These are phyloP conservation scores for Temnothorax rugatulus DNA, from an alignment of 2,888 invertebrate genomes.

Conservation along the genomic window DNA sequence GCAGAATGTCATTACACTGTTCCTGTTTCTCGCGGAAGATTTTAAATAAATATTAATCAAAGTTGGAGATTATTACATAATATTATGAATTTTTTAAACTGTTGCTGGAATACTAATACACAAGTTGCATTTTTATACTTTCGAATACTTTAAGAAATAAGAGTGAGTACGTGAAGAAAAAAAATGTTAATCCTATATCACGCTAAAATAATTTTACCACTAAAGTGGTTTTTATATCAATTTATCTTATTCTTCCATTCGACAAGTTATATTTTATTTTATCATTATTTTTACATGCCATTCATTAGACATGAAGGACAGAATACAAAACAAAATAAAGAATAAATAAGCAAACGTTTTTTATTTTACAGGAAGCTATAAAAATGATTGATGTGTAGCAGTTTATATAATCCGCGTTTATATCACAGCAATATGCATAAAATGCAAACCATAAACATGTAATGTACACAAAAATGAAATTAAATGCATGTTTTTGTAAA, in stretches of 20 bases:
- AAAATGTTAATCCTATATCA: neutral
- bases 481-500: neutral
- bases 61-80: conserved; percentile 9
- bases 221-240: neutral
- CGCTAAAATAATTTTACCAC: neutral
- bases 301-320: neutral
- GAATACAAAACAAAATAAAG: neutral
- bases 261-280: conserved; percentile 1
- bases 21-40: neutral
- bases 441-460: neutral
- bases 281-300: neutral
- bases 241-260: neutral
- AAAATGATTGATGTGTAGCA: neutral
- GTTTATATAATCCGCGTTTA: neutral
- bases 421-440: neutral
- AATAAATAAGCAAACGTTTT: neutral
- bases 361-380: neutral
- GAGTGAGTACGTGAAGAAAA: neutral
- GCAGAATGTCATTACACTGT: neutral
- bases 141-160: neutral
- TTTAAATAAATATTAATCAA: conserved; percentile 37
- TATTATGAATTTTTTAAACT: conserved; percentile 13
- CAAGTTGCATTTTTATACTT: neutral
- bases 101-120: neutral
- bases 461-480: neutral